Conservation (phyloP, 2,888 invertebrate genomes). For the Asteroscopus sphinx region DNA sequence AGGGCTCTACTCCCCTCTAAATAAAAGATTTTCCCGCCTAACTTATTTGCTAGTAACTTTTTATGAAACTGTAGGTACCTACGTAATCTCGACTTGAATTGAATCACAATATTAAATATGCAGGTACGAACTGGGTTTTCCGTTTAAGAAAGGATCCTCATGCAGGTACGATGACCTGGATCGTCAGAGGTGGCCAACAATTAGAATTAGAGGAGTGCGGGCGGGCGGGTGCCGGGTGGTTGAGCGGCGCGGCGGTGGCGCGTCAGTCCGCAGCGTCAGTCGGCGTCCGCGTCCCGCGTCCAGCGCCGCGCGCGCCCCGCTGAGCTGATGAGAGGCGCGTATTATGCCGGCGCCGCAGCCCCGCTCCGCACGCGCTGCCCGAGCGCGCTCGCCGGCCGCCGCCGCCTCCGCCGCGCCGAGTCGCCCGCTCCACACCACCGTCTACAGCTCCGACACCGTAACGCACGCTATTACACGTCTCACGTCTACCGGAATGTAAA, state of each 20-base stretch:
- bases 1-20: slow-evolving; percentile 55
- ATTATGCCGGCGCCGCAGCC: slow-evolving; percentile 83
- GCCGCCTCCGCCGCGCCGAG: slow-evolving; percentile 68
- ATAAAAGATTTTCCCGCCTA: slow-evolving; percentile 66
- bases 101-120: slow-evolving; percentile 80
- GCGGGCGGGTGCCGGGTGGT: slow-evolving; percentile 57
- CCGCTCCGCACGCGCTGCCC: slow-evolving; percentile 77
- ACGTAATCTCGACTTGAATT: slow-evolving; percentile 71
- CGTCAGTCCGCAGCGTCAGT: slow-evolving; percentile 61
- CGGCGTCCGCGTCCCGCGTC: too few relatives aligned
- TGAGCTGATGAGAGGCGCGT: slow-evolving; percentile 70
- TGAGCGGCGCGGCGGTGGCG: slow-evolving; percentile 67
- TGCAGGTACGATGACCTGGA: slow-evolving; percentile 86
- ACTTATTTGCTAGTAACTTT: slow-evolving; percentile 77
- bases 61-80: slow-evolving; percentile 72
- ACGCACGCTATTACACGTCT: slow-evolving; percentile 80
- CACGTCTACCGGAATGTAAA: slow-evolving; percentile 86
- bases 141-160: slow-evolving; percentile 74
- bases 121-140: slow-evolving; percentile 74
- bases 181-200: slow-evolving; percentile 83
- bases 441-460: slow-evolving; percentile 71
- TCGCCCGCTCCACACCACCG: slow-evolving; percentile 66
- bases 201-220: slow-evolving; percentile 81
- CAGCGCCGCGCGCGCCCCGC: slow-evolving; percentile 63
- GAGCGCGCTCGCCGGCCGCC: slow-evolving; percentile 69